phyloP scores from a whole-genome alignment of 2,113 vertebrate species.

The Elephas maximus region DNA sequence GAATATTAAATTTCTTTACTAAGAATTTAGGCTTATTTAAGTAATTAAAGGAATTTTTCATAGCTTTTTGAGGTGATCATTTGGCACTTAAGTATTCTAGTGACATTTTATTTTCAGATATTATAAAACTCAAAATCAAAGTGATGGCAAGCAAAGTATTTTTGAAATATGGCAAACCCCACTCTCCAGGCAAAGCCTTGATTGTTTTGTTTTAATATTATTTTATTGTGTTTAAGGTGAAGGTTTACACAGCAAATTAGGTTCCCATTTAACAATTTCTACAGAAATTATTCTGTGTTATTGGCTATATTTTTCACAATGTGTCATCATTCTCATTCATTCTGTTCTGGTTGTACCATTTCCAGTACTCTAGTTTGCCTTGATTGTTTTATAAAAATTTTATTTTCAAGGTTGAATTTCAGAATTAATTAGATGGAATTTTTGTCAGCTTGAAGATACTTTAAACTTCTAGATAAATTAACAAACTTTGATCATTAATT shows the following conservation, averaged over 20 bases:
- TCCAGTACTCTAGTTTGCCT: background rate
- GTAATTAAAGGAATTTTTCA: slow-evolving; percentile 66
- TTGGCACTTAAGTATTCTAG: slow-evolving; percentile 64
- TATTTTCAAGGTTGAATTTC: slow-evolving; percentile 75
- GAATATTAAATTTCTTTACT: slow-evolving; percentile 62
- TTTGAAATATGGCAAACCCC: slow-evolving; percentile 63
- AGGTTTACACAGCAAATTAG: background rate
- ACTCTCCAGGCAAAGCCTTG: slow-evolving; percentile 59
- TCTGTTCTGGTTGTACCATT: background rate
- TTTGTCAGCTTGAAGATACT: slow-evolving; percentile 64
- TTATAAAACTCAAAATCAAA: slow-evolving; percentile 66
- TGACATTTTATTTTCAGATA: slow-evolving; percentile 70
- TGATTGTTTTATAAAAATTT: slow-evolving; percentile 74
- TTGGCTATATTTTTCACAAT: background rate
- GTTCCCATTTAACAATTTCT: background rate
- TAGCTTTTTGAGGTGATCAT: slow-evolving; percentile 52
- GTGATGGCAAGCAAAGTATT: slow-evolving; percentile 74
- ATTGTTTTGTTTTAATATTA: background rate
- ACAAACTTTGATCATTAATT: slow-evolving; percentile 62
- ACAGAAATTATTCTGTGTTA: background rate
- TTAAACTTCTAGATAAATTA: slow-evolving; percentile 72
- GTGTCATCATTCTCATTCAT: background rate
- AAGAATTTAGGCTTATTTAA: slow-evolving; percentile 57
- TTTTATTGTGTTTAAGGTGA: background rate
- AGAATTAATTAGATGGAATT: slow-evolving; percentile 73